A percentile compares a stretch with the other conserved stretches of the same genome.
Evolutionary conservation across 1,140 invertebrate species (phyloP).

Genomic region (Tribolium castaneum): DNA sequence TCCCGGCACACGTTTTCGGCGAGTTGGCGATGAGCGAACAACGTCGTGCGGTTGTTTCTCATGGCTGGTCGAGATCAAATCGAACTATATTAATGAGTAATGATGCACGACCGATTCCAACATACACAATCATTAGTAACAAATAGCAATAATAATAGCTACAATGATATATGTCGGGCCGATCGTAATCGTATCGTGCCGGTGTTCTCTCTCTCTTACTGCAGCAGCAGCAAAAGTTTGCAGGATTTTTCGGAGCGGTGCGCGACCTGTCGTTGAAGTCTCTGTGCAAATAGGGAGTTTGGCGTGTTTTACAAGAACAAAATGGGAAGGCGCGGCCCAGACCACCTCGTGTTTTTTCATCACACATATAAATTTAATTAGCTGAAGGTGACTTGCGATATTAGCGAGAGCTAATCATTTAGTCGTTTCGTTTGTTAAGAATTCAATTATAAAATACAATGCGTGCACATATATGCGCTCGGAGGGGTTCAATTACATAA

Average conservation of each 20-base stretch:
- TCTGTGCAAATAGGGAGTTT: conserved; percentile 1
- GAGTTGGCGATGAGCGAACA: conserved; percentile 38
- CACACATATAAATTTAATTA: conserved; percentile 55
- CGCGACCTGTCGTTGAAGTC: conserved; percentile 25
- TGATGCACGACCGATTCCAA: conserved; percentile 63
- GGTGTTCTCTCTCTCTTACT: not conserved
- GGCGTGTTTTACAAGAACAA: not conserved
- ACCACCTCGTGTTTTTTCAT: conserved; percentile 31
- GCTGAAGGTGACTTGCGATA: conserved; percentile 55
- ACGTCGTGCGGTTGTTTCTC: conserved; percentile 55
- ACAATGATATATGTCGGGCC: conserved; percentile 62
- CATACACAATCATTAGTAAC: conserved; percentile 65
- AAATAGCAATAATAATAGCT: conserved; percentile 64
- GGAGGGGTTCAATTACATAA: conserved; percentile 35
- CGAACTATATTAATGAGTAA: conserved; percentile 64
- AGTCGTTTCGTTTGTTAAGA: conserved; percentile 53
- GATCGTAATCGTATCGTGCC: conserved; percentile 59
- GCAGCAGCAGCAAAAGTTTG: not conserved
- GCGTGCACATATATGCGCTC: conserved; percentile 47
- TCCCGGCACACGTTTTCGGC: not conserved
- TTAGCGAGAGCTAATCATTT: conserved; percentile 51
- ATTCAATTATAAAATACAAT: conserved; percentile 58
- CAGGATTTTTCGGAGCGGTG: not conserved
- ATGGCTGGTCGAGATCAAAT: conserved; percentile 60
- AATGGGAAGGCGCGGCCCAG: conserved; percentile 31